Evolutionary conservation across 2,888 invertebrate species (phyloP).

Genomic region (Luffia ferchaultella): DNA sequence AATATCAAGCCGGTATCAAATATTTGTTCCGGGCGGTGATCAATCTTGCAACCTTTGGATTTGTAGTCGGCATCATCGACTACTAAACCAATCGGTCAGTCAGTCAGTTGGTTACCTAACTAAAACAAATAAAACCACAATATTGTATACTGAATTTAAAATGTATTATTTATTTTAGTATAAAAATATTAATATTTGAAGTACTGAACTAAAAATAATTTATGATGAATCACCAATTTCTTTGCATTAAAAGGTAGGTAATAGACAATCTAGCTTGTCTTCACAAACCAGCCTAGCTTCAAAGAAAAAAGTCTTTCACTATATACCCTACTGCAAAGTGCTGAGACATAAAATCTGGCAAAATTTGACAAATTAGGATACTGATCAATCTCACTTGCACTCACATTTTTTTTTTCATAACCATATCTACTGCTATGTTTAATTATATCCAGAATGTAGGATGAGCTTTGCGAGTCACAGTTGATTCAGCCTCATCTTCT

Average conservation of each 20-base stretch:
- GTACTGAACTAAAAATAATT: neutral
- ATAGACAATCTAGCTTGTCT: neutral
- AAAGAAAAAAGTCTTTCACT: neutral
- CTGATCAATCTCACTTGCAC: slow-evolving; percentile 1
- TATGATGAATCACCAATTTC: neutral
- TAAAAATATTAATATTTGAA: neutral
- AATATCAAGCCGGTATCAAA: neutral
- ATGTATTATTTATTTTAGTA: neutral
- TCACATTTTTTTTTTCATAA: neutral
- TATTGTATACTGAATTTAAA: neutral
- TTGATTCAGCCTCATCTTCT: too few relatives aligned
- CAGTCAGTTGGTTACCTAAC: neutral
- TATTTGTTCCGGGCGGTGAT: neutral
- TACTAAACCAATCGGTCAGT: neutral
- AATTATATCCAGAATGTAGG: neutral
- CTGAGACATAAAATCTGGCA: neutral
- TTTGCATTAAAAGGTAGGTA: neutral
- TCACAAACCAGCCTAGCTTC: neutral
- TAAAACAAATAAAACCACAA: neutral
- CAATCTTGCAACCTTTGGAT: neutral
- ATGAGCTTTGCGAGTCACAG: neutral
- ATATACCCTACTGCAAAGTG: neutral
- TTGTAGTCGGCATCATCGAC: neutral
- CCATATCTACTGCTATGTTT: neutral
- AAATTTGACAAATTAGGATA: neutral